A percentile compares a stretch with the other conserved stretches of the same genome.
Conservation (phyloP, 1,140 invertebrate genomes). For the Drosophila lacteicornis region DNA sequence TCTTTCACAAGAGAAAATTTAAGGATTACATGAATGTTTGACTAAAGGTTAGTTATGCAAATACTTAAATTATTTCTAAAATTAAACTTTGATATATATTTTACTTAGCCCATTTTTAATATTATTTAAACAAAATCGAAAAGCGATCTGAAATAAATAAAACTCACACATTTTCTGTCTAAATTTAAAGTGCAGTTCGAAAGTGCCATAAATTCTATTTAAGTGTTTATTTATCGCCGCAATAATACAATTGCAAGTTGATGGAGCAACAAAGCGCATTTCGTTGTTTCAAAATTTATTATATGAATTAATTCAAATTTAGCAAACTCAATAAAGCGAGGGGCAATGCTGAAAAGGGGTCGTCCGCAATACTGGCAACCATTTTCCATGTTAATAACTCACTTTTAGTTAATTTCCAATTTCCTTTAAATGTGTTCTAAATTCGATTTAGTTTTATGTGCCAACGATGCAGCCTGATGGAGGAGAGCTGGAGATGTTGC, state of each 20-base stretch:
- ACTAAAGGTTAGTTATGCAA: background rate
- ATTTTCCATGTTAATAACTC: constrained; percentile 40
- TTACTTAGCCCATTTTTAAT: background rate
- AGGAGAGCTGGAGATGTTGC: background rate
- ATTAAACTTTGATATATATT: background rate
- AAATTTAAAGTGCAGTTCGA: background rate
- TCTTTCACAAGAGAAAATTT: too few species aligned
- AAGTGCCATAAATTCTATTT: constrained; percentile 1
- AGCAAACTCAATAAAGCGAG: background rate
- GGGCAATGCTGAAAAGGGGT: background rate
- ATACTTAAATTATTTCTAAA: background rate
- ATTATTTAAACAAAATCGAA: background rate
- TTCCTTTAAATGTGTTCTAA: constrained; percentile 53
- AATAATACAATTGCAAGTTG: background rate
- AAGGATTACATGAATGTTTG: too few species aligned
- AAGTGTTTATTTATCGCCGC: background rate
- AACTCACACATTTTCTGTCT: background rate
- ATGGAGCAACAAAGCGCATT: background rate
- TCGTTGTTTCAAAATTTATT: background rate
- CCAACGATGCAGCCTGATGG: background rate
- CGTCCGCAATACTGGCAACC: constrained; percentile 9
- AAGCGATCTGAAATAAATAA: background rate
- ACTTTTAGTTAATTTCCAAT: constrained; percentile 69
- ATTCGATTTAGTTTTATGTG: constrained; percentile 67
- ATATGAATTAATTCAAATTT: constrained; percentile 6